phyloP scores from a whole-genome alignment of 2,888 invertebrate species.

The Zygogramma bicolorata region DNA sequence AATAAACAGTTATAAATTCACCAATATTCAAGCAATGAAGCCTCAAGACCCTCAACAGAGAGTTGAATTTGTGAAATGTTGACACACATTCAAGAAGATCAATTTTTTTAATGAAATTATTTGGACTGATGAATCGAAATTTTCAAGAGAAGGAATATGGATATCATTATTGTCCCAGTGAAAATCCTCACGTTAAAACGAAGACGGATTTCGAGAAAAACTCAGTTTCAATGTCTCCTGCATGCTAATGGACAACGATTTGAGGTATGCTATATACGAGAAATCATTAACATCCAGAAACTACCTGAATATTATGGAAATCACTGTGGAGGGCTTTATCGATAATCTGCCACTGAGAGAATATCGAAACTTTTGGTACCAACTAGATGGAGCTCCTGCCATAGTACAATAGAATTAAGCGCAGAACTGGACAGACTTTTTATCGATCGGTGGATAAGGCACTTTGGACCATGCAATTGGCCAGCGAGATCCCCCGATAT shows the following conservation, averaged over 20 bases:
- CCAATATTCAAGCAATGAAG: too few species aligned
- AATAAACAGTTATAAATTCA: background rate
- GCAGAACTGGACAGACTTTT: too few species aligned
- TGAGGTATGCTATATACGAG: background rate
- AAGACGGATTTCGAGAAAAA: background rate
- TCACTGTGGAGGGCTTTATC: background rate
- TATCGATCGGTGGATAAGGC: too few species aligned
- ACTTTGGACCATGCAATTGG: background rate
- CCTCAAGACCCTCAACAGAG: too few species aligned
- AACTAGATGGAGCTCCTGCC: too few species aligned
- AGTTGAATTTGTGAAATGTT: background rate
- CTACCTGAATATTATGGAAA: background rate
- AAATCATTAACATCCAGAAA: background rate
- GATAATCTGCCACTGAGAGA: background rate
- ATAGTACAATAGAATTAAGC: too few species aligned
- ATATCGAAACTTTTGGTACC: background rate
- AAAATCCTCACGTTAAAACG: background rate
- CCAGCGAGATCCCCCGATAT: background rate
- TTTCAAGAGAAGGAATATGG: background rate
- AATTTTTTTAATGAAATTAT: slow-evolving; percentile 1
- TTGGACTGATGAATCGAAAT: background rate
- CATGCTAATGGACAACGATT: background rate
- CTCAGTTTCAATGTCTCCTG: background rate
- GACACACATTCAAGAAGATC: background rate
- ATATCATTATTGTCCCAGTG: background rate